Base-by-base conservation (phyloP, 2,888 invertebrate species). In the Meliscaeva auricollis region DNA sequence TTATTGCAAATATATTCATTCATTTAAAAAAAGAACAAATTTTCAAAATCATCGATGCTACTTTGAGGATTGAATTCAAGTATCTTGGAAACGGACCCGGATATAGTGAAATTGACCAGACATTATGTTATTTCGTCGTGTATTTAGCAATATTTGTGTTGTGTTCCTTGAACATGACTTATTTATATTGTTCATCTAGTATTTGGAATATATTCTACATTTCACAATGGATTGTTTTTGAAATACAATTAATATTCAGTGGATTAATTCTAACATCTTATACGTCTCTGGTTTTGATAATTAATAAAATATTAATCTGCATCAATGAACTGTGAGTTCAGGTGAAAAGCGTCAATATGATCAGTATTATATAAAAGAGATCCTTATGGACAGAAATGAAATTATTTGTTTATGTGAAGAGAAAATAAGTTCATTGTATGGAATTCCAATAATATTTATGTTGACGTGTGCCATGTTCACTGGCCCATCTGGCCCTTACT, bases 371-470 rank as follows among this genome's bases (percentile, higher is more conserved):
- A n/a, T 60, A 13, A 22, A 22, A 22, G 0, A 38, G 0, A 1
- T 60, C 3, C 20, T 60, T n/a, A 13, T 0, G 3, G 38, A 60
- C 0, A 60, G 38, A 60, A 41, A n/a, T 60, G 38, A 60, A 22
- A 38, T 60, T 7, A n/a, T 41, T 3, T 8, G 35, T 22, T 60
- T 60, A 13, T 41, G 60, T 60, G n/a, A 60, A 60, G n/a, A 35
- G 7, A 41, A 60, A 38, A 22, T 60, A 60, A 60, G 60, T 60
- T 60, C 22, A 22, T 11, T 60, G 1, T 60, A n/a, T 9, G 38
- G 60, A 60, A 41, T 60, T n/a, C 60, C 60, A 0, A 0, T 60
- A 1, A 35, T 41, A 8, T 60, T 35, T 22, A 20, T 60, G 5
- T 3, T 60, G 11, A 4, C 3, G 3, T 60, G 20, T 41, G 22